These are phyloP conservation scores for Equus przewalskii DNA, from an alignment of 2,113 vertebrate species.

Conservation along the genomic window DNA sequence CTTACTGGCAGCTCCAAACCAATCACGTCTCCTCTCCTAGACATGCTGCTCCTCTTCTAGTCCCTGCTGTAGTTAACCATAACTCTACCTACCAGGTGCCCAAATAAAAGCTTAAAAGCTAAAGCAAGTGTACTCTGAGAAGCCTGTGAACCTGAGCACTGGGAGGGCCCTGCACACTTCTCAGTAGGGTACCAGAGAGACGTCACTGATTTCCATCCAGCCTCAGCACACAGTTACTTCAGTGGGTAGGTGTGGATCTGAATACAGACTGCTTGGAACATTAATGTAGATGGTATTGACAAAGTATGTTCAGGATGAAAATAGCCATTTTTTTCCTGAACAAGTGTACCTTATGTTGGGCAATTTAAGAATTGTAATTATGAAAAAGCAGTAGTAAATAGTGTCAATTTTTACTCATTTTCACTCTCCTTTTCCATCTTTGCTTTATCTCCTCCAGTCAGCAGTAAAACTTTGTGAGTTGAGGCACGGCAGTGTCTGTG, in stretches of 20 bases:
- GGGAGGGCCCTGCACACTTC: neutral
- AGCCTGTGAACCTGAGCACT: too few relatives aligned
- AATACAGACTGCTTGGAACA: neutral
- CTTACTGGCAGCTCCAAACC: neutral
- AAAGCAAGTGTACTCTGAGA: neutral
- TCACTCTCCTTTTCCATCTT: neutral
- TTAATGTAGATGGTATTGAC: neutral
- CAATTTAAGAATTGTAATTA: slow-evolving; percentile 5
- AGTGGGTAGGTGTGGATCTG: neutral
- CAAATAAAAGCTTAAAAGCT: neutral
- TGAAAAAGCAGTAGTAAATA: neutral
- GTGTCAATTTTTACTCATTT: neutral
- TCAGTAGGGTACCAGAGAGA: neutral
- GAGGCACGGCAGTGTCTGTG: neutral
- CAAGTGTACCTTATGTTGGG: neutral
- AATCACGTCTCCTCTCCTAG: neutral
- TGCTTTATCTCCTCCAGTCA: neutral
- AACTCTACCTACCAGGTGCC: neutral
- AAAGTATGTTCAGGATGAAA: neutral
- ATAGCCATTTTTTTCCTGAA: neutral
- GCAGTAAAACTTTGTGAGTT: neutral
- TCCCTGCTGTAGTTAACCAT: neutral
- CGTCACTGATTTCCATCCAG: neutral
- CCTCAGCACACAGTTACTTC: neutral
- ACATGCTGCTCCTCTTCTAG: neutral